Evolutionary conservation across 2,797 vertebrate genomes (phyloP).

Genomic region (Anomalospiza imberbis): DNA sequence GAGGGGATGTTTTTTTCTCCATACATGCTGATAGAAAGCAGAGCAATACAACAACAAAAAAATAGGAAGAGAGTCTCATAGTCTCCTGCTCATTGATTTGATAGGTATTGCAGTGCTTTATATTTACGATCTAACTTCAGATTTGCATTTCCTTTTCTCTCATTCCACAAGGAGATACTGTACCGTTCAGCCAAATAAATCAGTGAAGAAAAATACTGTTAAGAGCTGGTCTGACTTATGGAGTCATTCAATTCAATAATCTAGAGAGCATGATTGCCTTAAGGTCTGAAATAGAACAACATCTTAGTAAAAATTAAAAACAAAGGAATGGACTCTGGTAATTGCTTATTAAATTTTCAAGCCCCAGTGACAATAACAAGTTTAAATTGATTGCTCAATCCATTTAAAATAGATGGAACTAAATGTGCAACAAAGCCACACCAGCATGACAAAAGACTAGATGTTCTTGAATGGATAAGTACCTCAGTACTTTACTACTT

Average conservation of each 20-base stretch:
- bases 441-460: conserved; percentile 4
- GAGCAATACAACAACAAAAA: not conserved
- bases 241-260: conserved; percentile 67
- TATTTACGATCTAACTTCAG: not conserved
- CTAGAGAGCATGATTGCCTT: conserved; percentile 64
- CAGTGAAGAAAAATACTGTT: conserved; percentile 50
- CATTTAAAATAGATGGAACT: conserved; percentile 61
- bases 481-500: conserved; percentile 21
- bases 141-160: conserved; percentile 47
- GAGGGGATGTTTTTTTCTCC: rapidly evolving
- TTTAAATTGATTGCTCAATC: conserved; percentile 76
- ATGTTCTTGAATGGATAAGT: conserved; percentile 44
- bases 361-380: conserved; percentile 72
- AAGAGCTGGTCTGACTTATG: conserved; percentile 49
- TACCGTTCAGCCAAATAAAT: conserved; percentile 63
- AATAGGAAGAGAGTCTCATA: not conserved
- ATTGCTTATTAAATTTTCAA: conserved; percentile 80
- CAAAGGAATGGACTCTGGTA: conserved; percentile 70
- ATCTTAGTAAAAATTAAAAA: conserved; percentile 75
- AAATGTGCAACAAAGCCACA: not conserved
- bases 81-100: not conserved
- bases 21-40: not conserved
- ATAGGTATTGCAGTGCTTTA: not conserved
- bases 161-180: not conserved
- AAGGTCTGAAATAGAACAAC: conserved; percentile 66